Conservation (phyloP, 2,888 invertebrate genomes). For the Drosophila mimica region DNA sequence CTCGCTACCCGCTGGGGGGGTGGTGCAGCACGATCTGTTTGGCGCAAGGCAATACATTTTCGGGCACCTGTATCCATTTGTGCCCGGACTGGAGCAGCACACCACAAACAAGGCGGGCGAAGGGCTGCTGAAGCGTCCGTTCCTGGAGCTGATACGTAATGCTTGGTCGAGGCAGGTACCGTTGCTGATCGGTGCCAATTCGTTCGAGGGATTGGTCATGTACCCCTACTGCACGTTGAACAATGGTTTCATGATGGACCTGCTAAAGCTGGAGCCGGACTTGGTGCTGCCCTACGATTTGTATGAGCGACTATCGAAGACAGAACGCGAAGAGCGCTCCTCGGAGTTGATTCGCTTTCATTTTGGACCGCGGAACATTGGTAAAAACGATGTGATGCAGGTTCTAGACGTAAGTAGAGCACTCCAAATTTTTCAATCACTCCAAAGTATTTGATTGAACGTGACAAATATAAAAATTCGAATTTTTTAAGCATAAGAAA, state of each 20-base stretch:
- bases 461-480: background rate
- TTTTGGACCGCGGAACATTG: constrained; percentile 77
- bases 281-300: constrained; percentile 76
- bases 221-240: constrained; percentile 62
- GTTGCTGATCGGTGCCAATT: constrained; percentile 81
- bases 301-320: constrained; percentile 39
- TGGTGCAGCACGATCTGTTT: constrained; percentile 77
- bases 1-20: constrained; percentile 59
- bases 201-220: constrained; percentile 81
- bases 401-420: constrained; percentile 79
- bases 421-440: background rate
- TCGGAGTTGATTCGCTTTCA: constrained; percentile 84
- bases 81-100: constrained; percentile 73
- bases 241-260: constrained; percentile 48
- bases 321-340: constrained; percentile 53
- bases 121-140: constrained; percentile 60
- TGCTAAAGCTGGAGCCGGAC: constrained; percentile 50
- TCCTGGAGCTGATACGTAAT: constrained; percentile 67
- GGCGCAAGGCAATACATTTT: constrained; percentile 66
- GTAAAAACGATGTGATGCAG: constrained; percentile 65
- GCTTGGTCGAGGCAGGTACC: constrained; percentile 82
- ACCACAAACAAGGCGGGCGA: background rate
- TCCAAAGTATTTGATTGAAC: background rate
- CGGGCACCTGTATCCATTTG: constrained; percentile 75
- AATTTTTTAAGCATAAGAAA: background rate